phyloP scores from a whole-genome alignment of 2,797 vertebrate species.

The Anabas testudineus region DNA sequence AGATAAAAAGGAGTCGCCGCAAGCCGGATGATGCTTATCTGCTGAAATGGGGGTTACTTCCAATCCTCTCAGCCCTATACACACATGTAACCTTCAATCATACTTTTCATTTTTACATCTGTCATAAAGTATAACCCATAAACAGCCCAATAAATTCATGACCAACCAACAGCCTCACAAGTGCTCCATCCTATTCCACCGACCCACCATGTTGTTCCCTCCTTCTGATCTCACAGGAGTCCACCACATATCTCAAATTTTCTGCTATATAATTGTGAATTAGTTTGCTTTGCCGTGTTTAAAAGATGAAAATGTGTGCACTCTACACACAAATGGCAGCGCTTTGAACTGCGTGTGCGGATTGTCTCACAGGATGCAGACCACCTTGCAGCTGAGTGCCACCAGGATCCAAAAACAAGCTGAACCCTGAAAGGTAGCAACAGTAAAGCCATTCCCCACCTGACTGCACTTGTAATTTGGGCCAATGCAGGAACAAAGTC shows the following conservation, averaged over 20 bases:
- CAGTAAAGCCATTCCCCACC: not conserved
- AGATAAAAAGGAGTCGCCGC: not conserved
- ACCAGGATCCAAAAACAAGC: not conserved
- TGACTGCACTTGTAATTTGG: constrained; percentile 22
- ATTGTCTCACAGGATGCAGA: not conserved
- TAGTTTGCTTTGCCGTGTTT: too few relatives aligned
- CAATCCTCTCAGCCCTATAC: not conserved
- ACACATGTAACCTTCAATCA: not conserved
- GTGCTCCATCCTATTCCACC: too few relatives aligned
- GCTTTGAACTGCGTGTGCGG: not conserved
- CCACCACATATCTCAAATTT: too few relatives aligned
- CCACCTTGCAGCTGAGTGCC: constrained; percentile 7
- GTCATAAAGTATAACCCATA: too few relatives aligned
- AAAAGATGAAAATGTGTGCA: too few relatives aligned
- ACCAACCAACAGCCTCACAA: too few relatives aligned
- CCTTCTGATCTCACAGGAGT: too few relatives aligned
- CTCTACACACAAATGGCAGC: too few relatives aligned
- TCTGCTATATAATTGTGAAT: too few relatives aligned
- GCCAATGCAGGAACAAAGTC: constrained; percentile 16
- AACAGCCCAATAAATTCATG: not conserved
- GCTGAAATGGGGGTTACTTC: not conserved
- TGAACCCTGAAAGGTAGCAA: too few relatives aligned
- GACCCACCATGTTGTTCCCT: too few relatives aligned
- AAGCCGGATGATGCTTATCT: constrained; percentile 2
- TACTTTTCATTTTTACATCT: too few relatives aligned